A percentile compares a stretch with the other conserved stretches of the same genome.
phyloP scores from a whole-genome alignment of 2,113 vertebrate genomes.

The Setophaga petechia region DNA sequence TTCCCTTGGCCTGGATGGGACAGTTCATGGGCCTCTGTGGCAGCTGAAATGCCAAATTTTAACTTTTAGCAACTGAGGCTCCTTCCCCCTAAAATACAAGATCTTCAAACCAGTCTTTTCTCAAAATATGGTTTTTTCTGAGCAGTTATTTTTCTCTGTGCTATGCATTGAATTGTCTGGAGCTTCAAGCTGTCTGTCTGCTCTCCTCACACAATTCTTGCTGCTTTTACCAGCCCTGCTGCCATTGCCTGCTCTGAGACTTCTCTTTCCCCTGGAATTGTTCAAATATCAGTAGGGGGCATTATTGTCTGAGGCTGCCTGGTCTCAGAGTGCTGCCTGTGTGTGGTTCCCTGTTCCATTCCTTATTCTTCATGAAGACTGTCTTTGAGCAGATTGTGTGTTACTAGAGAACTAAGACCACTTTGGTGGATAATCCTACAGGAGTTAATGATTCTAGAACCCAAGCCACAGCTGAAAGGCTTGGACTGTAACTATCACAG shows the following conservation, averaged over 20 bases:
- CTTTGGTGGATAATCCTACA: background rate
- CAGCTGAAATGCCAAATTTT: background rate
- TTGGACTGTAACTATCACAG: background rate
- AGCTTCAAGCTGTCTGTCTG: background rate
- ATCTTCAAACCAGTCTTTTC: background rate
- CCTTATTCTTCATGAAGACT: background rate
- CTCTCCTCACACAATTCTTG: background rate
- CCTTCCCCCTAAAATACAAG: background rate
- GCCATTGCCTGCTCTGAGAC: background rate
- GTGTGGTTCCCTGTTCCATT: background rate
- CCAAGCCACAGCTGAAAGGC: background rate
- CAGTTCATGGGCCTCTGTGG: background rate
- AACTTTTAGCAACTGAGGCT: background rate
- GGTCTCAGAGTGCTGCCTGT: background rate
- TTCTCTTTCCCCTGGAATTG: background rate
- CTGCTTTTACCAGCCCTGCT: background rate
- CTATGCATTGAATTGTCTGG: background rate
- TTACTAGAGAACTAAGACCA: background rate
- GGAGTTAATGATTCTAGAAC: background rate
- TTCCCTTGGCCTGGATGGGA: background rate
- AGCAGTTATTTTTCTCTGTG: background rate
- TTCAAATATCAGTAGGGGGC: constrained; percentile 36
- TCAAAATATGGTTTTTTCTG: background rate
- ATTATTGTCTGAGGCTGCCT: constrained; percentile 20
- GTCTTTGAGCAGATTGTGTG: background rate